Conservation (phyloP, 2,797 vertebrate genomes). For the Echeneis naucrates region DNA sequence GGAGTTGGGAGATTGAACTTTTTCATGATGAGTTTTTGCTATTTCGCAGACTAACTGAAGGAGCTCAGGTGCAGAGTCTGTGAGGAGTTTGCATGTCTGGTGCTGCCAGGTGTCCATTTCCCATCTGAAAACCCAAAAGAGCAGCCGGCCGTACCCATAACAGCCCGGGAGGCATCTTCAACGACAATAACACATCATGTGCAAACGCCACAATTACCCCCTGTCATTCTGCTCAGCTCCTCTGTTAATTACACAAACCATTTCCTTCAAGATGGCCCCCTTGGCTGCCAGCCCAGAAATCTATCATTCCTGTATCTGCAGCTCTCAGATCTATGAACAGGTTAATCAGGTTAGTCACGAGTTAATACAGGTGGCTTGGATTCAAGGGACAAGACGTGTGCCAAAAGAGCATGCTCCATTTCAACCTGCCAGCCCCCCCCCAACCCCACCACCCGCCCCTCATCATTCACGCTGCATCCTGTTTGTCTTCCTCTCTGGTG, state of each 20-base stretch:
- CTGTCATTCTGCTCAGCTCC: constrained; percentile 66
- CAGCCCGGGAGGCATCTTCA: constrained; percentile 62
- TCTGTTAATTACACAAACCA: constrained; percentile 75
- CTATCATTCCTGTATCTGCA: constrained; percentile 43
- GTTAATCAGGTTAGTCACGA: constrained; percentile 74
- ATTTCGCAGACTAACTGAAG: not conserved
- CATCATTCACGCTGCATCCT: constrained; percentile 73
- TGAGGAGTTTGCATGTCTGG: constrained; percentile 68
- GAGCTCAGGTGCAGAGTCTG: constrained; percentile 27
- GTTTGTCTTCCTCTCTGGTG: constrained; percentile 68
- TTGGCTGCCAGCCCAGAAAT: constrained; percentile 63
- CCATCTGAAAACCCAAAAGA: constrained; percentile 59
- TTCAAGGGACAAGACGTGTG: constrained; percentile 47
- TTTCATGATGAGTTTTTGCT: not conserved
- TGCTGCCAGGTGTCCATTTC: constrained; percentile 79
- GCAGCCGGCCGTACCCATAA: constrained; percentile 59
- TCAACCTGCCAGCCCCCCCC: constrained; percentile 44
- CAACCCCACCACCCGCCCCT: too few species aligned
- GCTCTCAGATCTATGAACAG: constrained; percentile 59
- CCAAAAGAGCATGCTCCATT: constrained; percentile 56
- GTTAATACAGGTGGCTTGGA: constrained; percentile 71
- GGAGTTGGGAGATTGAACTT: not conserved
- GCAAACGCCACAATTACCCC: constrained; percentile 74
- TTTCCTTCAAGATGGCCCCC: constrained; percentile 69
- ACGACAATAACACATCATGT: constrained; percentile 79